Percentiles rank a stretch among this genome's conserved stretches.
These are phyloP conservation scores for Thripadectes ignobilis DNA, from an alignment of 2,797 vertebrate species.

Conservation along the genomic window DNA sequence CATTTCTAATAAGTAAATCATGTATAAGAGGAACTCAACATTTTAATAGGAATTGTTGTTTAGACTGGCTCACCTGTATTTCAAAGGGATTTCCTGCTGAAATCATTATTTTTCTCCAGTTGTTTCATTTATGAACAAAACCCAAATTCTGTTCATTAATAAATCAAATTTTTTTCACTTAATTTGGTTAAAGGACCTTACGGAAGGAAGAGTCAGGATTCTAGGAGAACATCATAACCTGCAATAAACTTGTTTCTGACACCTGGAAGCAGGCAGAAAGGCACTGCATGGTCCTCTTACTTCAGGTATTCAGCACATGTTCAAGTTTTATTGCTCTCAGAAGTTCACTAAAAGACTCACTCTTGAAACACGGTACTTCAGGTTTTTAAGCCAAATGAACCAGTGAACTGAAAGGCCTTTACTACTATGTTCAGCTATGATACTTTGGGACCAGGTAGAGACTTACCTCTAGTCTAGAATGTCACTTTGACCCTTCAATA, in stretches of 20 bases:
- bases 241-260: background rate
- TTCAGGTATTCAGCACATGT: background rate
- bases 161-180: slow-evolving; percentile 8
- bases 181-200: background rate
- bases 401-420: background rate
- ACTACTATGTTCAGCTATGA: background rate
- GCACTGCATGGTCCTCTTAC: background rate
- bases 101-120: slow-evolving; percentile 62
- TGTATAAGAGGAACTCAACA: slow-evolving; percentile 50
- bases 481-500: background rate
- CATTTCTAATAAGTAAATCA: slow-evolving; percentile 61
- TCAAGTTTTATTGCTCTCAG: background rate
- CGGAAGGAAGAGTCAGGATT: background rate
- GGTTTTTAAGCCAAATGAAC: background rate
- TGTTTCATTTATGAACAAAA: slow-evolving; percentile 54
- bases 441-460: background rate
- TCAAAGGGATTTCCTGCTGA: slow-evolving; percentile 50
- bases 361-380: background rate
- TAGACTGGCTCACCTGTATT: slow-evolving; percentile 62
- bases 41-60: slow-evolving; percentile 70
- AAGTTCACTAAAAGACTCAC: background rate
- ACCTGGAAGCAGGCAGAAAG: background rate
- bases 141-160: slow-evolving; percentile 22
- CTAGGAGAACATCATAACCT: background rate
- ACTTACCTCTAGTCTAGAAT: background rate